These are phyloP conservation scores for Rhinoderma darwinii DNA, from an alignment of 2,113 vertebrate species.

Conservation along the genomic window DNA sequence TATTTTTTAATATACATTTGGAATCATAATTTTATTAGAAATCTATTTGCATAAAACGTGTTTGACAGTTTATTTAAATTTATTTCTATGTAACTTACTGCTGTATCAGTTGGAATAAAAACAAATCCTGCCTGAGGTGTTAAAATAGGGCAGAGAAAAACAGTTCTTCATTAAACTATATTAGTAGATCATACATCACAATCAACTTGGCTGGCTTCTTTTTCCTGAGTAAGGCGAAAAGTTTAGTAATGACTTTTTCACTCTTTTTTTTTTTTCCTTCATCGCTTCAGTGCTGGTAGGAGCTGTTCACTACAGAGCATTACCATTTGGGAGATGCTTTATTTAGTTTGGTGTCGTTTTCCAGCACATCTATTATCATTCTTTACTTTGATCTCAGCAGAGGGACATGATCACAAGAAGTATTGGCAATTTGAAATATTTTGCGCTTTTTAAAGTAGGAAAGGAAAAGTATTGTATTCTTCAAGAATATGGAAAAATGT, in stretches of 20 bases:
- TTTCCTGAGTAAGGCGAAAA: constrained; percentile 47
- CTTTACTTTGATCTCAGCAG: neutral
- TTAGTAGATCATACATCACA: constrained; percentile 41
- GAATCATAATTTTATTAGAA: neutral
- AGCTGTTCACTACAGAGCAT: neutral
- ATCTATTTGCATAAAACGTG: constrained; percentile 23
- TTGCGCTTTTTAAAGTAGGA: neutral
- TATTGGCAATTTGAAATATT: neutral
- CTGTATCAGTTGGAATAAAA: constrained; percentile 27
- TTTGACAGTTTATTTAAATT: constrained; percentile 41
- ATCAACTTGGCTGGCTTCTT: constrained; percentile 25
- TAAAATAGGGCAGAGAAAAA: constrained; percentile 31
- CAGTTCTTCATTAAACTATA: constrained; percentile 46
- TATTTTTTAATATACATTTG: neutral
- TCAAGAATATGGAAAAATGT: neutral
- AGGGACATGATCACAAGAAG: neutral
- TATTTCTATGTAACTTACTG: constrained; percentile 25
- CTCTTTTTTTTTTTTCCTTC: neutral
- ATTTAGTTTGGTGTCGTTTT: neutral
- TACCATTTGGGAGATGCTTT: neutral
- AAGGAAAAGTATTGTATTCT: neutral
- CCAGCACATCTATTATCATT: neutral
- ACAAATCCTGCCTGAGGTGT: constrained; percentile 32
- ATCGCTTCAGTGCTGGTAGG: neutral
- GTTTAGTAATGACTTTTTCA: constrained; percentile 38